Conservation (phyloP, 2,888 invertebrate genomes). For the Dromius quadrimaculatus region DNA sequence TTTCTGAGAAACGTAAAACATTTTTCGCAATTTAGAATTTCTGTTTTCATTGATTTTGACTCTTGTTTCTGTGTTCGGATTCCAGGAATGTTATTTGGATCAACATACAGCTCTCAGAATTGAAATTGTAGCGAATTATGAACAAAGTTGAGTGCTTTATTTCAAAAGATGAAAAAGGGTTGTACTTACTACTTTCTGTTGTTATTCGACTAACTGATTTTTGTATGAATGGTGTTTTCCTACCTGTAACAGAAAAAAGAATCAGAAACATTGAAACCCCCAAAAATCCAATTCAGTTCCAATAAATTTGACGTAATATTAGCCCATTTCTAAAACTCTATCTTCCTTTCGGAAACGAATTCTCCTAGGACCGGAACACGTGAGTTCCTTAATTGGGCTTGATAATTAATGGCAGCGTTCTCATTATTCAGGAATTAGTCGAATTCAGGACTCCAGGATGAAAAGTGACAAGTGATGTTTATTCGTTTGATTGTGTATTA, state of each 20-base stretch:
- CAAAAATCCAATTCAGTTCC: neutral
- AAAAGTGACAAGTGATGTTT: slow-evolving; percentile 26
- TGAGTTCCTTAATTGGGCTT: slow-evolving; percentile 14
- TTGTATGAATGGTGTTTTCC: no score
- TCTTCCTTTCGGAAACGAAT: neutral
- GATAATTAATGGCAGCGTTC: slow-evolving; percentile 26
- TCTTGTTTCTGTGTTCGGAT: neutral
- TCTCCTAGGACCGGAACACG: neutral
- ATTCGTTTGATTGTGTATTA: neutral
- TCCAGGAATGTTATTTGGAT: neutral
- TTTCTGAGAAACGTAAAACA: neutral
- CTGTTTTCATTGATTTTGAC: slow-evolving; percentile 1
- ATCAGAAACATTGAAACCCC: no score
- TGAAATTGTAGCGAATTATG: no score
- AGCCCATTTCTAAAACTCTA: no score
- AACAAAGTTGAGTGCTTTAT: no score
- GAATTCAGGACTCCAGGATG: slow-evolving; percentile 9
- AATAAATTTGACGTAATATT: neutral
- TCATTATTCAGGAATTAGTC: slow-evolving; percentile 32
- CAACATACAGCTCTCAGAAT: slow-evolving; percentile 17
- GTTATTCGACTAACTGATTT: no score
- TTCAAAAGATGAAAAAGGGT: no score
- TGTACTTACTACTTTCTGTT: no score
- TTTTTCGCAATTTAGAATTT: slow-evolving; percentile 7
- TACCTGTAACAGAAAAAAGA: no score